Percentiles rank a stretch among this genome's conserved stretches.
phyloP scores from a whole-genome alignment of 2,888 invertebrate species.

The Melinopterus prodromus region DNA sequence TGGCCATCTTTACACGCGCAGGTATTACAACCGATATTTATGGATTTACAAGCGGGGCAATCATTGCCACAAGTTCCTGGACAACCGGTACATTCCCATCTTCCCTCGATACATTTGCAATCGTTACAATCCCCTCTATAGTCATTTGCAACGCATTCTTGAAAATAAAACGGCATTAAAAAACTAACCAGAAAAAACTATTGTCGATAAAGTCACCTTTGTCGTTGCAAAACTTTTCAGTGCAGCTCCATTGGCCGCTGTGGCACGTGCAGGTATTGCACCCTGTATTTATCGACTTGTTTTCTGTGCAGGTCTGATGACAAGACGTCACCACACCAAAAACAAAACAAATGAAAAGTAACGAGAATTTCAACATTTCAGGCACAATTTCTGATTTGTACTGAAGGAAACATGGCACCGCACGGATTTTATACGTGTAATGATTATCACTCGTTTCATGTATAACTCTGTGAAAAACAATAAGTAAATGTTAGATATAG shows the following conservation, averaged over 20 bases:
- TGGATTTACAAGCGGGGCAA: neutral
- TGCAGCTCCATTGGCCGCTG: neutral
- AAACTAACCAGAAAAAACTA: neutral
- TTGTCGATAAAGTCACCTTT: neutral
- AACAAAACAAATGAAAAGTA: neutral
- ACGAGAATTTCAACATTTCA: neutral
- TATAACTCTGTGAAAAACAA: too few species aligned
- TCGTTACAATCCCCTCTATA: neutral
- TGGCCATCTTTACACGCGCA: neutral
- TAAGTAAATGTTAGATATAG: neutral
- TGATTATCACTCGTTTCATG: too few species aligned
- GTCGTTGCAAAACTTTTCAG: neutral
- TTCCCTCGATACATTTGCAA: neutral
- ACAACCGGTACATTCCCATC: neutral
- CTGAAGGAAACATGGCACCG: neutral
- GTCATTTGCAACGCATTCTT: neutral
- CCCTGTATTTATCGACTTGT: neutral
- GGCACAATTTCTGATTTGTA: neutral
- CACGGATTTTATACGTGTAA: too few species aligned
- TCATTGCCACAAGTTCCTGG: neutral
- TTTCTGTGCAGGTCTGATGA: neutral
- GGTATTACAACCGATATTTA: neutral
- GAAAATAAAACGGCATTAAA: neutral
- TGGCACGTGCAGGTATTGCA: neutral
- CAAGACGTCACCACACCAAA: neutral